phyloP scores from a whole-genome alignment of 1,140 invertebrate genomes.

The Bombus huntii region DNA sequence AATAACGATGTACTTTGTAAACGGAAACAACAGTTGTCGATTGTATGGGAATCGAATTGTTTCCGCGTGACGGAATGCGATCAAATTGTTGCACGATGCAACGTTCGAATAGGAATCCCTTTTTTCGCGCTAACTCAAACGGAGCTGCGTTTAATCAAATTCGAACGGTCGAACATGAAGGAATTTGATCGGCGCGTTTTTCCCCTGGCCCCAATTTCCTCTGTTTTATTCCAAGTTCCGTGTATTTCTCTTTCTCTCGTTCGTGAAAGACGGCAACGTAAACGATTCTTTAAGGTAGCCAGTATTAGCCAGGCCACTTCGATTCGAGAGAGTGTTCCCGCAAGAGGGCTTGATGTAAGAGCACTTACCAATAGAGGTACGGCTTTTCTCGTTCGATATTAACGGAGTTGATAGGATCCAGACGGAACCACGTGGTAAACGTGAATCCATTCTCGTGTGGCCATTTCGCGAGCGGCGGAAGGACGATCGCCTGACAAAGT shows the following conservation, averaged over 20 bases:
- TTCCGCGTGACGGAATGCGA: conserved; percentile 40
- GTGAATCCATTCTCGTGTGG: conserved; percentile 99
- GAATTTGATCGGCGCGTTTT: conserved; percentile 1
- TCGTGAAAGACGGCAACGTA: conserved; percentile 38
- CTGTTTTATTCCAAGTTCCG: neutral
- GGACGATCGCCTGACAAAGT: conserved; percentile 92
- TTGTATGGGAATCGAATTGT: conserved; percentile 38
- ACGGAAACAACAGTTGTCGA: conserved; percentile 27
- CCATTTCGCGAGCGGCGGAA: conserved; percentile 98
- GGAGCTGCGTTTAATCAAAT: conserved; percentile 34
- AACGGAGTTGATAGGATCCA: conserved; percentile 99
- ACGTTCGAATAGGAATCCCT: neutral
- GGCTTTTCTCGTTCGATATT: conserved; percentile 99
- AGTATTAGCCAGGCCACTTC: conserved; percentile 21
- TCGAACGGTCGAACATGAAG: neutral
- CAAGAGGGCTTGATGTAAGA: conserved; percentile 65
- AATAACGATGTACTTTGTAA: conserved; percentile 15
- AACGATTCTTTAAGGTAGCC: conserved; percentile 53
- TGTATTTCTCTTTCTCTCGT: neutral
- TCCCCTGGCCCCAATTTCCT: neutral
- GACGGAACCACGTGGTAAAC: conserved; percentile 99
- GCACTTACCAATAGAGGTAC: conserved; percentile 96
- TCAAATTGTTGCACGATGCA: conserved; percentile 31
- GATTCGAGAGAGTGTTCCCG: conserved; percentile 53
- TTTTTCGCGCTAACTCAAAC: conserved; percentile 29